Evolutionary conservation across 2,113 vertebrate species (phyloP), one percentile per base, ranked within the genome.

Genomic region (Nibea albiflora): DNA sequence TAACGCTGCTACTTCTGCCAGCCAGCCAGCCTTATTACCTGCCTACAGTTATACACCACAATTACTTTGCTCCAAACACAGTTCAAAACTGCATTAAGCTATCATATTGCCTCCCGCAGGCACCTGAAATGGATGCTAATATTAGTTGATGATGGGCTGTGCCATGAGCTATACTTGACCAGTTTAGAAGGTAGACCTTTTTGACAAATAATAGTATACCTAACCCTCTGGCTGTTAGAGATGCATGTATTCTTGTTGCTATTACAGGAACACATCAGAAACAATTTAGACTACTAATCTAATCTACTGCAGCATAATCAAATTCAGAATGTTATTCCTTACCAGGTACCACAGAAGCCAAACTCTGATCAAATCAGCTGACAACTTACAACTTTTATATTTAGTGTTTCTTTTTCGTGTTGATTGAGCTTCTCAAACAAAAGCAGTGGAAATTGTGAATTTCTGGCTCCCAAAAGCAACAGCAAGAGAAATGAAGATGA

Each of bases 21-120:
- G 75, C 86, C 85, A 78, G 74, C 76, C 85, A 53, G 60, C 56
- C 76, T 84, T 89, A 92, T 90, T 92, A 90, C 89, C 89, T 86
- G 86, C 77, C 89, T 53, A 79, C 84, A 88, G 76, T 91, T 73
- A 78, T 52, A 85, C 64, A 70, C 31, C 53, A 60, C 88, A 88
- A 82, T 92, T 80, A 85, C 83, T 80, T 85, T 3, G 50, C 71
- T 85, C 81, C 71, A 85, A 88, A 91, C 82, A 88, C 74, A 83
- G 75, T 91, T 90, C 85, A 85, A 90, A 90, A 83, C 68, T 79
- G 73, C 84, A 85, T 91, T 89, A 84, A 78, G 73, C 22, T 57
- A 80, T 83, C 81, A 79, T n/a, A 81, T 68, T 68, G 64, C 78
- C 77, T 90, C 88, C 85, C 47, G 17, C 16, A 73, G 80, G 88